A percentile compares a stretch with the other conserved stretches of the same genome.
phyloP scores from a whole-genome alignment of 2,797 vertebrate genomes.

The Sebastes taczanowskii region DNA sequence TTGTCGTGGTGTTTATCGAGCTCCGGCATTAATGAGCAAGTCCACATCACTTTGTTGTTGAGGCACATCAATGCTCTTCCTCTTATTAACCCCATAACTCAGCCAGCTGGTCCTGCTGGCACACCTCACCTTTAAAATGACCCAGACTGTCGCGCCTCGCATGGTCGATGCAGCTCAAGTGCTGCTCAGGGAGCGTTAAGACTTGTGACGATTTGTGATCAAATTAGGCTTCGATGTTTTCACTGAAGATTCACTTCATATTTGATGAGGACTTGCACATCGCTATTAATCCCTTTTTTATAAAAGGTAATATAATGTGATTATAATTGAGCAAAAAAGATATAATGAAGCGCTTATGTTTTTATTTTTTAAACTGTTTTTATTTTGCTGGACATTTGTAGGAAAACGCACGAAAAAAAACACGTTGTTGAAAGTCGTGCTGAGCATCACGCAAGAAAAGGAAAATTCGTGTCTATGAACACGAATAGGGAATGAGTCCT shows the following conservation, averaged over 20 bases:
- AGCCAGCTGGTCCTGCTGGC: constrained; percentile 49
- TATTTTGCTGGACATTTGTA: no score
- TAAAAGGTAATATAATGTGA: neutral
- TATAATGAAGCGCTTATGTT: no score
- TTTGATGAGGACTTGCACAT: neutral
- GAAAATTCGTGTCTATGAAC: no score
- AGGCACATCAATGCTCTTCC: constrained; percentile 49
- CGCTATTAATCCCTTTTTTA: neutral
- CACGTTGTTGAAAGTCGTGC: no score
- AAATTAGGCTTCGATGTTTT: constrained; percentile 24
- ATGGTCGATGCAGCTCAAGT: constrained; percentile 60
- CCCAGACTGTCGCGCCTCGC: constrained; percentile 17
- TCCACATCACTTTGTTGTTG: constrained; percentile 47
- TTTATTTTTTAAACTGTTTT: neutral
- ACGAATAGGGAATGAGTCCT: no score
- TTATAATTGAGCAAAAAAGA: neutral
- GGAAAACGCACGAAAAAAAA: no score
- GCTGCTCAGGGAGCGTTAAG: constrained; percentile 43
- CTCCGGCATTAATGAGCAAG: constrained; percentile 45
- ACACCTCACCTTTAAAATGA: constrained; percentile 53
- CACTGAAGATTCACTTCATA: neutral
- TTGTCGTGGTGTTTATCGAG: constrained; percentile 36
- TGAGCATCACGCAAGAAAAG: no score
- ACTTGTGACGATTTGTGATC: constrained; percentile 35
- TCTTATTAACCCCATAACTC: constrained; percentile 79